A percentile compares a stretch with the other conserved stretches of the same genome.
Evolutionary conservation across 2,888 invertebrate genomes (phyloP).

Genomic region (Xestoiulus laeticollis): DNA sequence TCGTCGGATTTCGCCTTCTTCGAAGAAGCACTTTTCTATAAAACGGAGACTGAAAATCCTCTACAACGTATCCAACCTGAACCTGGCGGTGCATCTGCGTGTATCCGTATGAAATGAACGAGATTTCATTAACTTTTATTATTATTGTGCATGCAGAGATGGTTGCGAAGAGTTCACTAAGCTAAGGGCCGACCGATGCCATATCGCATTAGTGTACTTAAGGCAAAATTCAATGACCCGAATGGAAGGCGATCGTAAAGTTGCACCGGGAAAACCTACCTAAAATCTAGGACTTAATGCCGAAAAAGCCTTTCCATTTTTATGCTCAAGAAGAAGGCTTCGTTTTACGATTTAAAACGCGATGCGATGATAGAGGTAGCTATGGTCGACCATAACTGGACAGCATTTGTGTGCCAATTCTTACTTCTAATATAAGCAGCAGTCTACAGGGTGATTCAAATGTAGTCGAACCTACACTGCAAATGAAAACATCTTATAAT

Average conservation of each 20-base stretch:
- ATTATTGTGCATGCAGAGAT: slow-evolving; percentile 21
- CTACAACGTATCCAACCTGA: background rate
- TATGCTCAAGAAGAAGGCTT: background rate
- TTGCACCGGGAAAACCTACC: background rate
- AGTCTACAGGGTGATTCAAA: background rate
- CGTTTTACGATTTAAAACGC: background rate
- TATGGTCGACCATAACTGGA: background rate
- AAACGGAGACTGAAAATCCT: background rate
- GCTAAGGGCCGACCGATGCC: slow-evolving; percentile 43
- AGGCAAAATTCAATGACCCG: slow-evolving; percentile 38
- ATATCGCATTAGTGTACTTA: slow-evolving; percentile 38
- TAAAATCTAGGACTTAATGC: slow-evolving; percentile 1
- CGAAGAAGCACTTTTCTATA: slow-evolving; percentile 11
- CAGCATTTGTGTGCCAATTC: background rate
- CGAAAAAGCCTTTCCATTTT: background rate
- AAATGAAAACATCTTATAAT: too few species aligned
- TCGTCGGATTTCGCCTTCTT: background rate
- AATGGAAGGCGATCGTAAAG: slow-evolving; percentile 7
- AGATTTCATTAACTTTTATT: slow-evolving; percentile 40
- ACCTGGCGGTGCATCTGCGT: background rate
- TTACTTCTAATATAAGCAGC: background rate
- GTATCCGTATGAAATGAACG: slow-evolving; percentile 3
- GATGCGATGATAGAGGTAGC: background rate
- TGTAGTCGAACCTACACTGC: too few species aligned
- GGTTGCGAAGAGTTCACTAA: slow-evolving; percentile 27